Conservation (phyloP, 2,888 invertebrate genomes). For the Selenia dentaria region DNA sequence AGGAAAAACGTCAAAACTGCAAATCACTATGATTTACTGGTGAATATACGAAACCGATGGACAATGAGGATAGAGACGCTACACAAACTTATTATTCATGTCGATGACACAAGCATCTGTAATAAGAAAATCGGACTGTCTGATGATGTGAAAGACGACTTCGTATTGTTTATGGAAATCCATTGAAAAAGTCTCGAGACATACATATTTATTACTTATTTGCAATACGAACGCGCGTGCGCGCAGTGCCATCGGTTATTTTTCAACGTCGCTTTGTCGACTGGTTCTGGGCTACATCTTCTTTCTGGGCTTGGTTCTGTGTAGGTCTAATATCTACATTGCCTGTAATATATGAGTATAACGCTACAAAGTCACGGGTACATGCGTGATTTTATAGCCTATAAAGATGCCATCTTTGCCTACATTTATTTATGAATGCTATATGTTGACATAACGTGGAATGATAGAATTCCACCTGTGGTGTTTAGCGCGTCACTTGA, state of each 20-base stretch:
- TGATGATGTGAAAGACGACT: constrained; percentile 38
- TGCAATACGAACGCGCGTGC: constrained; percentile 55
- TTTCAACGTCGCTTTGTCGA: constrained; percentile 56
- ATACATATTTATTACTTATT: constrained; percentile 67
- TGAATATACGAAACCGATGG: constrained; percentile 8
- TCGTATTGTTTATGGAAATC: constrained; percentile 42
- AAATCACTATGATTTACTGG: constrained; percentile 22
- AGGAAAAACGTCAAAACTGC: constrained; percentile 16
- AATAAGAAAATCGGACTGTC: constrained; percentile 31
- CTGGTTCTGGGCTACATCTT: constrained; percentile 38
- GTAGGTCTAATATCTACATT: no score
- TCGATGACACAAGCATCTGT: constrained; percentile 31
- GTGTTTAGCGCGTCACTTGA: constrained; percentile 43
- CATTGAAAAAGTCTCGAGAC: constrained; percentile 47
- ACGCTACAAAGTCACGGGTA: no score
- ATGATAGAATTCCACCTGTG: constrained; percentile 28
- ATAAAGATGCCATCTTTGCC: no score
- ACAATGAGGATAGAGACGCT: constrained; percentile 26
- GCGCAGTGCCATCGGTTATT: constrained; percentile 53
- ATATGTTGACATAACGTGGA: no score
- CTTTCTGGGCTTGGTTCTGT: no score
- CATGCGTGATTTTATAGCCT: no score
- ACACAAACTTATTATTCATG: constrained; percentile 31
- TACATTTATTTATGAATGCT: no score
- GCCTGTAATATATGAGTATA: no score